Base-by-base conservation (phyloP, 1,140 invertebrate genomes). In the Zaprionus capensis region DNA sequence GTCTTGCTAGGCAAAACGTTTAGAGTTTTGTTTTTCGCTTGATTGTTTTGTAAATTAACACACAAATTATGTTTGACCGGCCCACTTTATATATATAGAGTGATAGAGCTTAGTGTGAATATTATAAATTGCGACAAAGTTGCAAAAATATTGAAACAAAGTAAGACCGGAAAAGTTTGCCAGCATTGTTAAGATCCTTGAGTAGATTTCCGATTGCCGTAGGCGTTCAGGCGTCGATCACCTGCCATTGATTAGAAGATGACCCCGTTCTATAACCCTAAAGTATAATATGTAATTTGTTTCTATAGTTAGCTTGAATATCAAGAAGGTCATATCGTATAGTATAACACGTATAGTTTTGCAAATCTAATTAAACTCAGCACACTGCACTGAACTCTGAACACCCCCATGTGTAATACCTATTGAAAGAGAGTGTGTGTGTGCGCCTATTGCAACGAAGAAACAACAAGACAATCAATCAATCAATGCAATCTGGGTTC, bases 381-480 rank as follows among this genome's bases (percentile, higher is more conserved):
- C 31, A 11, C 36, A 17, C 36, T 44, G n/a, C 7, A 28, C 46
- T 72, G 74, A 72, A 76, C 74, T 76, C 63, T 76, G 62, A 41
- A 71, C 74, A 72, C 69, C 69, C 68, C 44, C 59, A 53, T 71
- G 20, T 51, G 46, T 24, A 51, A 51, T 51, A 22, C 20, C 46
- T 24, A 51, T 20, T 2, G 20, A 41, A 14, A 36, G n/a, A 36
- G 26, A 56, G 34, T 17, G 22, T 44, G 22, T 17, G 7, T 55
- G 22, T 14, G 24, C 7, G 24, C 11, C 41, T 46, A 46, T 46
- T 24, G 41, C 44, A 68, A 22, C 31, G 34, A 22, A 31, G 63
- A 68, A 72, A 81, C 17, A 71, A 68, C 56, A 64, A 78, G 49
- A 68, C 65, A 64, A 76, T 66, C 53, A 70, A 86, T 76, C 66